Conservation (phyloP, 37 sponge, comb jelly and placozoan species). For the Bolinopsis microptera region DNA sequence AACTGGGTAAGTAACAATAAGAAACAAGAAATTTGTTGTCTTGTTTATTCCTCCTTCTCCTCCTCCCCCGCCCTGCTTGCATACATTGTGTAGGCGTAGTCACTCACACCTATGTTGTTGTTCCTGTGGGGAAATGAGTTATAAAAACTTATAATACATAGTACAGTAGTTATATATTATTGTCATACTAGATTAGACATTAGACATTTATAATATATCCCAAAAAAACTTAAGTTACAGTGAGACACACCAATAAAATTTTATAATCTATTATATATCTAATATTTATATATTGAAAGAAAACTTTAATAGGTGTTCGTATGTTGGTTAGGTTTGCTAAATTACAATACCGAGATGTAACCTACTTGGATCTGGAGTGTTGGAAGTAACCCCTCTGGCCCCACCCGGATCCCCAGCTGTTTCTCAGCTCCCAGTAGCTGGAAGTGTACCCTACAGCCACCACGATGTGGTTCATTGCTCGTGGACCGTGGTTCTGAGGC, state of each 20-base stretch:
- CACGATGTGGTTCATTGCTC: conserved; percentile 38
- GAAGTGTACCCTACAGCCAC: conserved; percentile 21
- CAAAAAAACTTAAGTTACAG: too few relatives aligned
- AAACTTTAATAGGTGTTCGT: too few relatives aligned
- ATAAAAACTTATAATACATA: background rate
- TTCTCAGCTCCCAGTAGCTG: conserved; percentile 38
- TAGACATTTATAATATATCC: too few relatives aligned
- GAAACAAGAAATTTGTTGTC: background rate
- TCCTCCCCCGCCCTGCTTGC: background rate
- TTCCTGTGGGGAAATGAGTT: background rate
- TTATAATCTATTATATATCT: too few relatives aligned
- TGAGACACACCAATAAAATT: too few relatives aligned
- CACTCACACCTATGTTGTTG: conserved; percentile 16
- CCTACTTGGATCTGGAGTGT: background rate
- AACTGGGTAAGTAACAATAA: background rate
- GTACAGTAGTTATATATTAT: too few relatives aligned
- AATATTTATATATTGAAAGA: too few relatives aligned
- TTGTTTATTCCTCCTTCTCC: background rate
- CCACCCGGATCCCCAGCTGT: conserved; percentile 20
- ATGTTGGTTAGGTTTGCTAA: too few relatives aligned
- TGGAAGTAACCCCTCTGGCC: background rate
- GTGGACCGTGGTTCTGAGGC: background rate
- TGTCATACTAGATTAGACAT: too few relatives aligned
- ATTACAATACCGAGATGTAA: too few relatives aligned
- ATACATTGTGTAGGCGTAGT: conserved; percentile 25